phyloP scores from a whole-genome alignment of 2,113 vertebrate genomes.

The Varanus salvator region DNA sequence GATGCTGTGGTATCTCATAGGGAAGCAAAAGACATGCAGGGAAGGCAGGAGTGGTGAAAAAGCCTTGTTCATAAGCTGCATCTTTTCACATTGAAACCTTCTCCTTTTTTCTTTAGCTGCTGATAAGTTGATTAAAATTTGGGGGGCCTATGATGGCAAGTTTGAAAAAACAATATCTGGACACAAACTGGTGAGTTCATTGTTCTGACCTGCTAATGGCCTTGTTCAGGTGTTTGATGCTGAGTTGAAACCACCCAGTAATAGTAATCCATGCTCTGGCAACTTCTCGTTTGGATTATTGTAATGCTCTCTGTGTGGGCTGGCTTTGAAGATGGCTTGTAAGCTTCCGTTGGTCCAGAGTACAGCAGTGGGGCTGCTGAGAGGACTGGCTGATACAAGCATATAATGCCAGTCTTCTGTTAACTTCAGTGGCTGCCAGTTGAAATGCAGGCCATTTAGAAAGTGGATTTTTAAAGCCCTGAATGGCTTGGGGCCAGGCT shows the following conservation, averaged over 20 bases:
- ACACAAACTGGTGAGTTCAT: constrained; percentile 93
- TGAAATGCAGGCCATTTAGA: no score
- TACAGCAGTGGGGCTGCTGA: no score
- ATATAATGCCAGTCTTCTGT: no score
- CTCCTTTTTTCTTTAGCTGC: constrained; percentile 82
- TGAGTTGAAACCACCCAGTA: background rate
- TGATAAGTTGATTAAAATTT: constrained; percentile 99
- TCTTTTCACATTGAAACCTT: background rate
- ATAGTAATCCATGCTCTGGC: no score
- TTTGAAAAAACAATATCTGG: constrained; percentile 99
- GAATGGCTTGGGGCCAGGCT: no score
- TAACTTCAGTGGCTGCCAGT: no score
- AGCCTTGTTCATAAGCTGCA: background rate
- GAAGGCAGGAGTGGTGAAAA: background rate
- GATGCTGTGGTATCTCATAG: background rate
- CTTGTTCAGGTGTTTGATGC: background rate
- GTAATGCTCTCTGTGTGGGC: no score
- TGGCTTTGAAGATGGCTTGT: no score
- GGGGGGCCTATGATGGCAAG: constrained; percentile 98
- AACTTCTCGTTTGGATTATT: no score
- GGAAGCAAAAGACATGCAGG: background rate
- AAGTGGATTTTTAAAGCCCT: no score
- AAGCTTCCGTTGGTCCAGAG: no score
- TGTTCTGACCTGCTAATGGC: background rate
- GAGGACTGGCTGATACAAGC: no score